Conservation (phyloP, 37 sponge, comb jelly and placozoan species). For the Axinella damicornis region DNA sequence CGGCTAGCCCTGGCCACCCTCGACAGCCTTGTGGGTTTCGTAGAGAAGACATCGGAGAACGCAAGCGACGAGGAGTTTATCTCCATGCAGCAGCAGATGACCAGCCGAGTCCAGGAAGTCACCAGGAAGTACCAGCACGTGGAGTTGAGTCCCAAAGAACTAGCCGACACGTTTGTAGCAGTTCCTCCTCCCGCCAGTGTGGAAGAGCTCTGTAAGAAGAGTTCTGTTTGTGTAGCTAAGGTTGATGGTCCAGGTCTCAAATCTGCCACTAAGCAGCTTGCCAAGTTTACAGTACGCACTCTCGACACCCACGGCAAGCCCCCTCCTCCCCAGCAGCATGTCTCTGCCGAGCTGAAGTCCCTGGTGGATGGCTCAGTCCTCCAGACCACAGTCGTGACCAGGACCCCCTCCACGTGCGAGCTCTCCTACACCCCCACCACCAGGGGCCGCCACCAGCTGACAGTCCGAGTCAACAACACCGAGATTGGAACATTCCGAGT, state of each 20-base stretch:
- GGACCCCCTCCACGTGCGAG: neutral
- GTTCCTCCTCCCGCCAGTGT: neutral
- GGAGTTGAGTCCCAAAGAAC: neutral
- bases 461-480: constrained; percentile 9
- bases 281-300: neutral
- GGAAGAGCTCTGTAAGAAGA: neutral
- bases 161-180: constrained; percentile 5
- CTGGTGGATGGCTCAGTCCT: neutral
- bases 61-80: constrained; percentile 4
- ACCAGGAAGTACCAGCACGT: neutral
- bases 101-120: neutral
- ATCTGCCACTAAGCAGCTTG: neutral
- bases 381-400: neutral
- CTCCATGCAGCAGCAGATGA: neutral
- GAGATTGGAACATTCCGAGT: constrained; percentile 8
- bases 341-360: constrained; percentile 14
- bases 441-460: neutral
- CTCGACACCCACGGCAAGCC: neutral
- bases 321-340: neutral
- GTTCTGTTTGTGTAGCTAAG: too few species aligned
- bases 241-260: neutral
- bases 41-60: neutral
- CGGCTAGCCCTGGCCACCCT: neutral
- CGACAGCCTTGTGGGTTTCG: neutral
- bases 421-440: neutral